phyloP scores from a whole-genome alignment of 92 coral and sea anemone species.

The Paragorgia papillata region DNA sequence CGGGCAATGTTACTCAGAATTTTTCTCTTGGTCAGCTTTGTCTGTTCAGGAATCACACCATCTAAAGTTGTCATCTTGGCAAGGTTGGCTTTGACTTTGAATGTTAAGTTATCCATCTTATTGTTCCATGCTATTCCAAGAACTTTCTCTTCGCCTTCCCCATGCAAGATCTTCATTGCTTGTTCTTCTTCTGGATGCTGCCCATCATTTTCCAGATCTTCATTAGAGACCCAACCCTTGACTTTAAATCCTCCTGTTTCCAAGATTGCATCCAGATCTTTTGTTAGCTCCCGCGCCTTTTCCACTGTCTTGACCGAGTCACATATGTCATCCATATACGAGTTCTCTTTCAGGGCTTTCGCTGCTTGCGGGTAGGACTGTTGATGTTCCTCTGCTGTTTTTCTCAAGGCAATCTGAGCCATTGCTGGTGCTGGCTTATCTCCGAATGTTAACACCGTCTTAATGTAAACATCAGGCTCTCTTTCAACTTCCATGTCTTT shows the following conservation, averaged over 20 bases:
- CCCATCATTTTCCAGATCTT: too few relatives aligned
- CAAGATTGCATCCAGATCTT: too few relatives aligned
- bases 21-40: constrained; percentile 45
- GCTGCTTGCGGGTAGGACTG: constrained; percentile 62
- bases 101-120: constrained; percentile 32
- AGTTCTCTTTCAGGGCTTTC: constrained; percentile 50
- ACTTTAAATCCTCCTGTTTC: too few relatives aligned
- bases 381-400: constrained; percentile 53
- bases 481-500: constrained; percentile 46
- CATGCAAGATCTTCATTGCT: constrained; percentile 19
- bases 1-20: constrained; percentile 49
- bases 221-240: too few relatives aligned
- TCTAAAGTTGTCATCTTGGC: not conserved
- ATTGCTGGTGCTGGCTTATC: constrained; percentile 71
- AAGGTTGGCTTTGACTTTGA: constrained; percentile 45
- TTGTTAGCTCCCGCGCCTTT: too few relatives aligned
- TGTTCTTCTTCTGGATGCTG: not conserved
- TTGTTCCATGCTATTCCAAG: constrained; percentile 60
- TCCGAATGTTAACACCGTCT: constrained; percentile 62
- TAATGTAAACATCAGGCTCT: constrained; percentile 52
- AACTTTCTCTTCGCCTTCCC: constrained; percentile 49
- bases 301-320: constrained; percentile 53
- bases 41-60: not conserved
- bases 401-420: constrained; percentile 60
- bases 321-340: constrained; percentile 72